Base-by-base conservation (phyloP, 2,113 vertebrate genomes). In the Sigmodon hispidus region DNA sequence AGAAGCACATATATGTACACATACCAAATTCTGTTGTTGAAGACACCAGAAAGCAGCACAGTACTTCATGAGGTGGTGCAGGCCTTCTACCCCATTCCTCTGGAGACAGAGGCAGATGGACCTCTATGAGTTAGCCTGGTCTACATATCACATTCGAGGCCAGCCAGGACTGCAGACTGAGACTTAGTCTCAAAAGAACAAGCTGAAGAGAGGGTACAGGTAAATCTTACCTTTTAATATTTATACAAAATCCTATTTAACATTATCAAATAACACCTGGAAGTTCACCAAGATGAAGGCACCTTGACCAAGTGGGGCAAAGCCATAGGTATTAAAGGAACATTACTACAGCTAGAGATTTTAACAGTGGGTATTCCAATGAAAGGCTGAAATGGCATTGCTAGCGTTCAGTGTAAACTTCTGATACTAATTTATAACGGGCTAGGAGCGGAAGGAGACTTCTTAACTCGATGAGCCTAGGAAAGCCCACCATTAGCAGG, bases 161-260 rank as follows among this genome's bases (percentile, higher is more conserved):
- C 24, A 81, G 55, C 22, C 79, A 81, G 55, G 22, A 36, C 22
- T 22, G 40, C 22, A 40, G n/a, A 57, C 21, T 57, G 77, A 57
- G 52, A 80, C 52, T 52, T 57, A 57, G 36, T 40, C 36, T 80
- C 52, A 59, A 57, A 80, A 80, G 77, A 80, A 15, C 36, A 81
- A n/a, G n/a, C n/a, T n/a, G 52, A 67, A 12, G 79, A n/a, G 17
- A 57, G 70, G 52, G 36, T 40, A 15, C 11, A 81, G 50, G n/a
- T 80, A 80, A 85, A 21, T 77, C 36, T 85, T 92, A 73, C 6
- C 91, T 72, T 77, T 34, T 36, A 80, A 75, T 61, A 90, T 88
- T 96, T 76, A 91, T 55, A n/a, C 17, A 84, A 96, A 94, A 50
- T 89, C 55, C 36, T 93, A 84, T 87, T 45, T 83, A 69, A 77